phyloP scores from a whole-genome alignment of 1,140 invertebrate species.

The Heterodera schachtii region DNA sequence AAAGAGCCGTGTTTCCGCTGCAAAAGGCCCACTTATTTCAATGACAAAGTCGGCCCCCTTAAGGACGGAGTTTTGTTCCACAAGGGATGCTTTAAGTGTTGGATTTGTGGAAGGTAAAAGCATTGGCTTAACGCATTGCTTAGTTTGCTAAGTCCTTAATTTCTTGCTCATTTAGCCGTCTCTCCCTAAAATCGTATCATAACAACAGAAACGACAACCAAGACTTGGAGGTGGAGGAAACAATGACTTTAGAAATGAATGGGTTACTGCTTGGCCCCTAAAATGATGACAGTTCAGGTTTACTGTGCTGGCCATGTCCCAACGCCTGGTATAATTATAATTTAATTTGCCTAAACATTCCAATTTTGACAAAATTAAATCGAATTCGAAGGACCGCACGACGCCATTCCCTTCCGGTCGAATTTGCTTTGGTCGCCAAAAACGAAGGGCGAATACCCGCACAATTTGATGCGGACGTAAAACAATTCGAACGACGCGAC shows the following conservation, averaged over 20 bases:
- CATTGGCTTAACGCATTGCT: background rate
- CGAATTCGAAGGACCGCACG: constrained; percentile 54
- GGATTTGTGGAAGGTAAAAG: constrained; percentile 61
- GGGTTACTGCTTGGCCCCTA: too few relatives aligned
- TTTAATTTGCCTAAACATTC: background rate
- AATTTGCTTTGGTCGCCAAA: constrained; percentile 65
- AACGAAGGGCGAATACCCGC: constrained; percentile 65
- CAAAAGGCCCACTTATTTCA: constrained; percentile 65
- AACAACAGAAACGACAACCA: constrained; percentile 64
- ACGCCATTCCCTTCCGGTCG: constrained; percentile 64
- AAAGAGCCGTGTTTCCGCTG: constrained; percentile 65
- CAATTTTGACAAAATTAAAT: background rate
- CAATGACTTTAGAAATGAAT: too few relatives aligned
- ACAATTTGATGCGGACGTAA: constrained; percentile 59
- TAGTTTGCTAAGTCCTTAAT: background rate
- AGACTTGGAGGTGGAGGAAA: constrained; percentile 61
- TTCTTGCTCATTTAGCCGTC: constrained; percentile 31
- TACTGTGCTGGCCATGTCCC: constrained; percentile 65
- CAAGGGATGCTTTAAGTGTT: constrained; percentile 65
- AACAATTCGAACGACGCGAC: background rate
- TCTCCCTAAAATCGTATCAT: constrained; percentile 62
- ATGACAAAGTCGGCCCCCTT: constrained; percentile 63
- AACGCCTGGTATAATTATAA: constrained; percentile 43
- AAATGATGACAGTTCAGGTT: too few relatives aligned
- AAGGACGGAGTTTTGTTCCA: constrained; percentile 65